These are phyloP conservation scores for Acropora yongei DNA, from an alignment of 64 coral and sea anemone genomes.

Conservation along the genomic window DNA sequence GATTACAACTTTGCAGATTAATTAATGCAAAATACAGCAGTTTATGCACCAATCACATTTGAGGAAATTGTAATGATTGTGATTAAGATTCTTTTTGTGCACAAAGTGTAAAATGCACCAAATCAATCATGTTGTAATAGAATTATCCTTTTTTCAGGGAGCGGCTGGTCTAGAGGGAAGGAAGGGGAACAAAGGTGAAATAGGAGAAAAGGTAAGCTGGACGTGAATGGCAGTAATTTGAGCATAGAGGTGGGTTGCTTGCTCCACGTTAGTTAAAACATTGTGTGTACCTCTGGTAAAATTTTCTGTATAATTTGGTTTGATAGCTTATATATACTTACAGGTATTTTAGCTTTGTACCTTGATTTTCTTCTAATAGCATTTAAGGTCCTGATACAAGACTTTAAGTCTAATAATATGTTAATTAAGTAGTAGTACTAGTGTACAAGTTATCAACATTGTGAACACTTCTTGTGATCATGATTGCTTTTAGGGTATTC, in stretches of 20 bases:
- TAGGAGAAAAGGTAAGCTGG: neutral
- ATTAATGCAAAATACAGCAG: too few species aligned
- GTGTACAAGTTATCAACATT: neutral
- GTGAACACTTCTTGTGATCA: neutral
- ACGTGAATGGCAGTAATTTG: too few species aligned
- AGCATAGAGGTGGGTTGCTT: too few species aligned
- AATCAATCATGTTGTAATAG: neutral
- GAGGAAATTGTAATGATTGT: too few species aligned
- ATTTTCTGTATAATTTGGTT: too few species aligned
- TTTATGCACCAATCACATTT: too few species aligned
- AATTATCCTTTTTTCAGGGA: neutral
- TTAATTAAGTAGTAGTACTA: neutral
- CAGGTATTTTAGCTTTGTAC: neutral
- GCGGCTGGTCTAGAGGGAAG: neutral
- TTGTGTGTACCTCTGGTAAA: too few species aligned
- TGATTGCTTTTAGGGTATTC: neutral
- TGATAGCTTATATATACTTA: neutral
- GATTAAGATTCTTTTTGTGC: too few species aligned
- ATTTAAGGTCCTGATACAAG: neutral
- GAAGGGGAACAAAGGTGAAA: constrained; percentile 11
- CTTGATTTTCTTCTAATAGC: neutral
- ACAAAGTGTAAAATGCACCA: too few species aligned
- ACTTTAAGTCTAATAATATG: too few species aligned
- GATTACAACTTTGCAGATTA: too few species aligned
- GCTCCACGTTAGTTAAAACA: too few species aligned